Percentiles rank a stretch among this genome's conserved stretches.
Evolutionary conservation across 2,888 invertebrate genomes (phyloP).

Genomic region (Athalia cordata): DNA sequence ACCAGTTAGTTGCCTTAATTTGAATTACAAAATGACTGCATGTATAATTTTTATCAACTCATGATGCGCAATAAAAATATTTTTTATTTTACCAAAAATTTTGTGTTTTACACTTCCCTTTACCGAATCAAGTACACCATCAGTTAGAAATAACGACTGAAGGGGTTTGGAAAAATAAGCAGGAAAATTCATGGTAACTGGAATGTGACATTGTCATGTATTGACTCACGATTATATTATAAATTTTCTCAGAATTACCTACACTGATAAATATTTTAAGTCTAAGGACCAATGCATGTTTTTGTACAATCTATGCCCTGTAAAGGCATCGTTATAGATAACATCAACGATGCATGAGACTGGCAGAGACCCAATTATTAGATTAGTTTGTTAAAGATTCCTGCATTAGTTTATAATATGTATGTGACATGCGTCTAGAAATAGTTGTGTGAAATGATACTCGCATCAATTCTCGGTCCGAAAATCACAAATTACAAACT

Average conservation of each 20-base stretch:
- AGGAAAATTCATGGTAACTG: conserved; percentile 4
- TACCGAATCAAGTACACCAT: neutral
- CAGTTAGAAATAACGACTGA: neutral
- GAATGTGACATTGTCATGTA: conserved; percentile 38
- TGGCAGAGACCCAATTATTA: too few species aligned
- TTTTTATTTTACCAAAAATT: neutral
- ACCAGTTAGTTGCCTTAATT: neutral
- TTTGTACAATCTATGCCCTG: too few species aligned
- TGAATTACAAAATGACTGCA: neutral
- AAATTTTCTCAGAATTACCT: neutral
- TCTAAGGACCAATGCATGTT: too few species aligned
- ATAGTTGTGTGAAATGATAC: too few species aligned
- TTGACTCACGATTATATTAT: neutral
- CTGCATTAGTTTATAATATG: too few species aligned
- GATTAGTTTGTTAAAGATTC: too few species aligned
- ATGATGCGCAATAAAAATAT: conserved; percentile 9
- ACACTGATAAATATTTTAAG: too few species aligned
- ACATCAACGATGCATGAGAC: too few species aligned
- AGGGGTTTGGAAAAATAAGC: neutral
- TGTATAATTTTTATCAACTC: neutral
- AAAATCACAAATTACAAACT: too few species aligned
- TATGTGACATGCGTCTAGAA: too few species aligned
- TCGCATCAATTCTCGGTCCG: too few species aligned
- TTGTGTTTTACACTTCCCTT: neutral
- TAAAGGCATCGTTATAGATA: too few species aligned